Evolutionary conservation across 2,113 vertebrate species (phyloP).

Genomic region (Chitala chitala): DNA sequence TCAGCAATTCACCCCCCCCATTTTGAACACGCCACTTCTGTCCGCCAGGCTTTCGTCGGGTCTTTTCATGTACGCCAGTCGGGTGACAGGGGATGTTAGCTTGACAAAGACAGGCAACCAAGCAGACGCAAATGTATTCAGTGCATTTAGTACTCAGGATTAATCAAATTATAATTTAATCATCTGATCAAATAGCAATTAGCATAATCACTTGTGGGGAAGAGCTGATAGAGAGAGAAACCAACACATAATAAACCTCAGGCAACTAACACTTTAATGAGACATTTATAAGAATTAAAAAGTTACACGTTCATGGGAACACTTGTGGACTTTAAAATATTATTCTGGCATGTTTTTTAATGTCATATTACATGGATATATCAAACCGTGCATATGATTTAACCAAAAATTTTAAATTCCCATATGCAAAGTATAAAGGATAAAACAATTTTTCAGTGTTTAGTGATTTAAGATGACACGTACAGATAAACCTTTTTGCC

Average conservation of each 20-base stretch:
- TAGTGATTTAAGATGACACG: background rate
- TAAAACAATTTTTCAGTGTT: background rate
- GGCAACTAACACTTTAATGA: constrained; percentile 60
- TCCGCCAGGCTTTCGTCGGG: constrained; percentile 29
- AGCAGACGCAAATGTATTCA: constrained; percentile 71
- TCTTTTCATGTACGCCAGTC: constrained; percentile 33
- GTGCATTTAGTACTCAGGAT: constrained; percentile 74
- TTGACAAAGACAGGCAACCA: constrained; percentile 54
- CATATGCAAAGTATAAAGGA: background rate
- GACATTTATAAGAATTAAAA: constrained; percentile 63
- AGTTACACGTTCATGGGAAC: constrained; percentile 46
- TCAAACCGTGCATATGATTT: background rate
- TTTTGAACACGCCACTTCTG: background rate
- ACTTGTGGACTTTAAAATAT: constrained; percentile 32
- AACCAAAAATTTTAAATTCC: background rate
- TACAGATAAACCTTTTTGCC: background rate
- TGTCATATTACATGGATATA: constrained; percentile 14
- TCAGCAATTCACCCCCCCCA: background rate
- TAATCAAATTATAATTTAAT: constrained; percentile 87
- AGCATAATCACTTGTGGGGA: constrained; percentile 84
- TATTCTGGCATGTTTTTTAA: constrained; percentile 11
- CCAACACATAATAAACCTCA: constrained; percentile 64
- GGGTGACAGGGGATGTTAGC: constrained; percentile 35
- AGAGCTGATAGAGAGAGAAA: constrained; percentile 66
- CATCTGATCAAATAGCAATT: constrained; percentile 94